Evolutionary conservation across 1,140 invertebrate genomes (phyloP).

Genomic region (Mya arenaria): DNA sequence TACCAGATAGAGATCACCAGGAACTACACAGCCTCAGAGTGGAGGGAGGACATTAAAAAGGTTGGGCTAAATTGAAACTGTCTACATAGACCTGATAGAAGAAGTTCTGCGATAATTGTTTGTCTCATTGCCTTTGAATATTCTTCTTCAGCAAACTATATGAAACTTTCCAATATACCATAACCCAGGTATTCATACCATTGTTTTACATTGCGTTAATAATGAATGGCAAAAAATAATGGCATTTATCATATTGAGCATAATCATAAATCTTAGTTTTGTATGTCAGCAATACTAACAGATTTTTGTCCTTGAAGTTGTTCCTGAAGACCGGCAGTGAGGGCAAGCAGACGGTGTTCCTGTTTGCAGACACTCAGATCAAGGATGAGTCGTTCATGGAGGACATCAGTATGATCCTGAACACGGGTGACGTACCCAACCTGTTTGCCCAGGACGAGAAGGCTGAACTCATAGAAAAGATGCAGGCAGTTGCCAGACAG

Average conservation of each 20-base stretch:
- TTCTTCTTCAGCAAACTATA: too few species aligned
- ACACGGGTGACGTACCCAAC: conserved; percentile 82
- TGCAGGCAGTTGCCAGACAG: conserved; percentile 80
- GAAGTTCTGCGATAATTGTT: too few species aligned
- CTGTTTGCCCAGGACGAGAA: conserved; percentile 82
- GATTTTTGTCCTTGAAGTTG: conserved; percentile 78
- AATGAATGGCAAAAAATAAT: too few species aligned
- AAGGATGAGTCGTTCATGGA: conserved; percentile 82
- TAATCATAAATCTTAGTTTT: too few species aligned
- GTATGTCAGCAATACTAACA: too few species aligned
- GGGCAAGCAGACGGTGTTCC: conserved; percentile 80
- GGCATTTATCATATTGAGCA: too few species aligned
- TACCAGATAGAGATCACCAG: conserved; percentile 82
- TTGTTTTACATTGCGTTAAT: too few species aligned
- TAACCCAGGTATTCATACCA: too few species aligned
- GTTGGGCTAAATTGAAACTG: too few species aligned
- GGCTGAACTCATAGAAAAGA: conserved; percentile 81
- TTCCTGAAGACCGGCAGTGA: conserved; percentile 80
- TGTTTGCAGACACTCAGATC: conserved; percentile 82
- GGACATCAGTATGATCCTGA: conserved; percentile 82
- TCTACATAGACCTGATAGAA: too few species aligned
- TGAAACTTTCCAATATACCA: too few species aligned
- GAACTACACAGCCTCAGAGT: conserved; percentile 80
- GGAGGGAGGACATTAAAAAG: conserved; percentile 82
- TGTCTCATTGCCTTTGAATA: too few species aligned